Evolutionary conservation across 2,113 vertebrate species (phyloP), one percentile per base, ranked within the genome.

Genomic region (Malurus melanocephalus): DNA sequence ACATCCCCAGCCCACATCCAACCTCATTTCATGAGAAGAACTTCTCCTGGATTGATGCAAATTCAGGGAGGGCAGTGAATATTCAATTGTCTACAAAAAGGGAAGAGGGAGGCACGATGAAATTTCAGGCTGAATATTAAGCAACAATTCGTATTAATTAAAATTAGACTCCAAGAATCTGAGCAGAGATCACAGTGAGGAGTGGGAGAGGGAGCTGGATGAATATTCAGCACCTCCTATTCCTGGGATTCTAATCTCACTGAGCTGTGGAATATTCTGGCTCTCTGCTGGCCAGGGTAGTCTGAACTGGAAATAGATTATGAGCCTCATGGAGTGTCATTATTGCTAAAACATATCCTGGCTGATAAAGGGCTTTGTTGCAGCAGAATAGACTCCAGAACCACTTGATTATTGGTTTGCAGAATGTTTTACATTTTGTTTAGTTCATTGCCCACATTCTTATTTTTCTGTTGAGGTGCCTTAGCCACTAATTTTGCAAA

Each of bases 91-190:
- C 24, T 76, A 24, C 51, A 32, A 49, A 85, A 76, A 55, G 18
- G 43, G 57, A 81, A 69, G 32, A 57, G 57, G 66, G 74, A 53
- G 75, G 65, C 26, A 79, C 78, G 57, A 21, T 1, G 4, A 80
- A 53, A 68, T 65, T 80, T 79, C 49, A 45, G 53, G 30, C 46
- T 80, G 61, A 80, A 84, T 90, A 90, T 88, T 64, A 93, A 84
- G 42, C 46, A 92, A 51, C 43, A 87, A 62, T 35, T 93, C 7
- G 8, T 76, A 72, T 90, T 88, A 92, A 95, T 94, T 90, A 93
- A 81, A 93, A 87, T 53, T 15, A 81, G 49, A 26, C 69, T 78
- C 78, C 19, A 48, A 78, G 69, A 55, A 73, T 76, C 66, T 49
- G n/a, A 79, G 55, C 38, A 62, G 72, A 89, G 30, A 75, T 60